Percentiles rank a stretch among this genome's conserved stretches.
Conservation (phyloP, 2,888 invertebrate species). For the Hirtodrosophila histrioides region DNA sequence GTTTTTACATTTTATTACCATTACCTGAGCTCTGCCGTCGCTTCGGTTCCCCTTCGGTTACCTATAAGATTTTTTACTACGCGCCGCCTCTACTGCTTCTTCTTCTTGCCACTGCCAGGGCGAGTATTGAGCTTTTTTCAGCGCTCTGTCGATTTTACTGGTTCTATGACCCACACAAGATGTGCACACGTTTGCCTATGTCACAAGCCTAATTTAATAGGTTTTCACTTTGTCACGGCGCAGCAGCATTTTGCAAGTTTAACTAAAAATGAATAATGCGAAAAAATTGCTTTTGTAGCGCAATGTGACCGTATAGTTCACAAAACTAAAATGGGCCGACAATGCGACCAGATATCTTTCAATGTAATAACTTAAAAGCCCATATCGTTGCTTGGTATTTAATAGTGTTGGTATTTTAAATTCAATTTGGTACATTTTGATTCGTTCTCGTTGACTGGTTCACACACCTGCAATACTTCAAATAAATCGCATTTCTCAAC, state of each 20-base stretch:
- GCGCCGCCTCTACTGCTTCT: conserved; percentile 60
- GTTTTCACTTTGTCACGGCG: conserved; percentile 44
- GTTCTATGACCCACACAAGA: conserved; percentile 10
- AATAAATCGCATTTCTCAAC: too few relatives aligned
- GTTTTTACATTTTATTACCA: conserved; percentile 37
- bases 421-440: too few relatives aligned
- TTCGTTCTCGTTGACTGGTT: too few relatives aligned
- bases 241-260: conserved; percentile 54
- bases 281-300: conserved; percentile 64
- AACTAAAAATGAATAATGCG: conserved; percentile 61
- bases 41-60: conserved; percentile 18
- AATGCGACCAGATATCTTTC: too few relatives aligned
- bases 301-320: conserved; percentile 53
- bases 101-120: conserved; percentile 56
- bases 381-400: too few relatives aligned
- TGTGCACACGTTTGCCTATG: conserved; percentile 19
- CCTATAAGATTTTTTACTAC: conserved; percentile 42
- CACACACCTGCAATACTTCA: too few relatives aligned
- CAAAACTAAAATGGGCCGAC: conserved; percentile 19
- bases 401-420: too few relatives aligned
- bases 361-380: too few relatives aligned
- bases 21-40: conserved; percentile 44
- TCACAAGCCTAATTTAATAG: conserved; percentile 38
- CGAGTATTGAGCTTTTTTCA: conserved; percentile 56
- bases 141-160: conserved; percentile 11